phyloP scores from a whole-genome alignment of 1,140 invertebrate species.

The Pentalonia nigronervosa region DNA sequence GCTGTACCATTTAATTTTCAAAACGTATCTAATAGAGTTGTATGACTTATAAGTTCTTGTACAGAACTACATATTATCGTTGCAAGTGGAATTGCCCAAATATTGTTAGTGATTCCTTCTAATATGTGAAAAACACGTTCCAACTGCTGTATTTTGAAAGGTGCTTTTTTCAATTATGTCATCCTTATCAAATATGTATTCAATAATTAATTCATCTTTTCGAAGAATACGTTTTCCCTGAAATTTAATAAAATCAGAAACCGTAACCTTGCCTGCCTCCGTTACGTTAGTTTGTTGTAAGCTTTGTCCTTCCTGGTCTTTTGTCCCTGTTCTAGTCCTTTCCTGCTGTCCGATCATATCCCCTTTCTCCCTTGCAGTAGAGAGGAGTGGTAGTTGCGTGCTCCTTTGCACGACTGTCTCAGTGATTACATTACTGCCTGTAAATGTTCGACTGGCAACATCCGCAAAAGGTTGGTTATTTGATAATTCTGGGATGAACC shows the following conservation, averaged over 20 bases:
- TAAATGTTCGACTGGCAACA: too few species aligned
- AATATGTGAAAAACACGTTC: background rate
- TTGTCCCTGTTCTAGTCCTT: too few species aligned
- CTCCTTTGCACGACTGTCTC: too few species aligned
- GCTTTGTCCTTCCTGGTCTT: too few species aligned
- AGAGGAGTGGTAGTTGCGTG: too few species aligned
- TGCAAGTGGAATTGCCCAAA: constrained; percentile 1
- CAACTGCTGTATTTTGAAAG: constrained; percentile 4
- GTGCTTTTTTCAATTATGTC: constrained; percentile 14
- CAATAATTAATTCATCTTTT: background rate
- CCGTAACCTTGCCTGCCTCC: too few species aligned
- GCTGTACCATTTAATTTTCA: background rate
- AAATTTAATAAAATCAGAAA: constrained; percentile 32
- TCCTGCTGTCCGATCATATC: too few species aligned
- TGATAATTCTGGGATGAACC: too few species aligned
- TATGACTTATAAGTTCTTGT: constrained; percentile 6
- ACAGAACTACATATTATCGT: background rate
- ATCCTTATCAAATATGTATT: constrained; percentile 19
- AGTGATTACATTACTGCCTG: too few species aligned
- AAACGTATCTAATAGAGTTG: constrained; percentile 19
- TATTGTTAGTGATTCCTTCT: constrained; percentile 10
- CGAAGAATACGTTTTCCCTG: background rate
- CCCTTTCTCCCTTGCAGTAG: too few species aligned
- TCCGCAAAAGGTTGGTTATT: too few species aligned
- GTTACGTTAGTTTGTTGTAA: too few species aligned